Conservation (phyloP, 2,113 vertebrate genomes). For the Oncorhynchus tshawytscha region DNA sequence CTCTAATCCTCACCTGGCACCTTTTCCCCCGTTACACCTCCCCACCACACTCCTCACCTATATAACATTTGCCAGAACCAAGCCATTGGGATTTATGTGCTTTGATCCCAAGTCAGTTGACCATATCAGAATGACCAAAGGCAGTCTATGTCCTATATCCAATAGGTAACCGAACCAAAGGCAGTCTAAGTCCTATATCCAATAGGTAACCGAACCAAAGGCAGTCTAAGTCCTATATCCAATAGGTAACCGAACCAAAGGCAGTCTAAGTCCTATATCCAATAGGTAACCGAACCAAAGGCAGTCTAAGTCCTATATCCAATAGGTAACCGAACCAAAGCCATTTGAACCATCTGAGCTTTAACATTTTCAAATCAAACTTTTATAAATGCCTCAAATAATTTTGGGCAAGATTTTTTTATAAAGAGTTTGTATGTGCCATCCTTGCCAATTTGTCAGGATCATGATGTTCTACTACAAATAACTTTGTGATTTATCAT, state of each 20-base stretch:
- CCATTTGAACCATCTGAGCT: too few relatives aligned
- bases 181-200: not conserved
- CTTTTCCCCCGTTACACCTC: not conserved
- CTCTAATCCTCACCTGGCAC: conserved; percentile 4
- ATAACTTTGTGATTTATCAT: not conserved
- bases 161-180: not conserved
- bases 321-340: not conserved
- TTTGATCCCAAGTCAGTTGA: not conserved
- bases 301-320: not conserved
- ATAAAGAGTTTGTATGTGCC: not conserved
- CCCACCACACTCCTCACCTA: not conserved
- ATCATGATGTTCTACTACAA: not conserved
- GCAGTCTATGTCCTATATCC: not conserved
- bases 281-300: not conserved
- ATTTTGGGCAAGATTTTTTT: too few relatives aligned
- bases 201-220: not conserved
- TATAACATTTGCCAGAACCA: not conserved
- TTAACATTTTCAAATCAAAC: not conserved
- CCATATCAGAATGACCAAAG: not conserved
- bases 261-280: not conserved
- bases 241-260: not conserved
- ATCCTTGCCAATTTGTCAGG: not conserved
- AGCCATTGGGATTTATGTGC: not conserved
- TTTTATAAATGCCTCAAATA: not conserved
- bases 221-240: not conserved